These are phyloP conservation scores for Columba guinea DNA, from an alignment of 2,797 vertebrate species.

Conservation along the genomic window DNA sequence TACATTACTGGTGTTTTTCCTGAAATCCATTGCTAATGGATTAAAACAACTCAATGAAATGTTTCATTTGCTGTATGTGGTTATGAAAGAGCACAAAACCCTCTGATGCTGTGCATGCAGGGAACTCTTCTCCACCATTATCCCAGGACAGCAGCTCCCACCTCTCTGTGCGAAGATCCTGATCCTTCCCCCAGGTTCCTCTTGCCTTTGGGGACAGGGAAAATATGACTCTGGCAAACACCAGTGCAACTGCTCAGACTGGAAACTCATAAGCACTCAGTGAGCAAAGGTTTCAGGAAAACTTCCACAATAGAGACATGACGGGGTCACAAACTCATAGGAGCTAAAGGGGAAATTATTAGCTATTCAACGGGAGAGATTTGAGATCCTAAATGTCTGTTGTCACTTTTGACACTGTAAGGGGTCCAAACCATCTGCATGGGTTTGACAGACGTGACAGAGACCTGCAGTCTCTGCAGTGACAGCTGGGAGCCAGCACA, in stretches of 20 bases:
- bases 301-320: not conserved
- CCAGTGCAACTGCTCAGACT: not conserved
- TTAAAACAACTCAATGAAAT: slow-evolving; percentile 48
- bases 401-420: not conserved
- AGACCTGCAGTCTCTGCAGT: not conserved
- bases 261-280: not conserved
- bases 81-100: not conserved
- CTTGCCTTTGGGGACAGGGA: not conserved
- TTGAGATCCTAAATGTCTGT: not conserved
- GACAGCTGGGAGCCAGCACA: not conserved
- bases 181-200: not conserved
- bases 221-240: not conserved
- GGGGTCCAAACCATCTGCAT: not conserved
- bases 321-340: not conserved
- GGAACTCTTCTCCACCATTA: not conserved
- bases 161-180: not conserved
- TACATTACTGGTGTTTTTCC: slow-evolving; percentile 56
- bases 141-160: not conserved
- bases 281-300: not conserved
- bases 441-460: not conserved
- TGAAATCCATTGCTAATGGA: slow-evolving; percentile 62
- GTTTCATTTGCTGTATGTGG: not conserved
- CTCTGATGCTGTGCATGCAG: accelerated
- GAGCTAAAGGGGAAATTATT: not conserved
- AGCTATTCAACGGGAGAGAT: not conserved